Evolutionary conservation across 1,140 invertebrate species (phyloP).

Genomic region (Batillaria attramentaria): DNA sequence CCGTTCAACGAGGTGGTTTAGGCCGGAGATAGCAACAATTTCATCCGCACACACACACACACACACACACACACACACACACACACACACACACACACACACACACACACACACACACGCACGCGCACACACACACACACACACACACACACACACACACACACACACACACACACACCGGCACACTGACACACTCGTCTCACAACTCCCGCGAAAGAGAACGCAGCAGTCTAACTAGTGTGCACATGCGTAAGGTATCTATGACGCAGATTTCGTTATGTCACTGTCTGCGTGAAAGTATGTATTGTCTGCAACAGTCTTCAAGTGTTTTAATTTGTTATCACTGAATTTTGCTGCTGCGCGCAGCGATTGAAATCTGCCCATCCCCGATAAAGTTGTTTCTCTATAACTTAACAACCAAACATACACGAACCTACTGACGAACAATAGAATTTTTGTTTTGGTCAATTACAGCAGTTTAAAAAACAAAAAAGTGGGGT

Average conservation of each 20-base stretch:
- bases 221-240: not conserved
- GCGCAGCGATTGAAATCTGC: not conserved
- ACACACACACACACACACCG: not conserved
- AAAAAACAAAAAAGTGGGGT: not conserved
- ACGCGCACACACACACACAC: not conserved
- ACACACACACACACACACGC: not conserved
- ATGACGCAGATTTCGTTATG: not conserved
- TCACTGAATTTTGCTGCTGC: not conserved
- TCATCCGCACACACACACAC: not conserved
- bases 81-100: slow-evolving; percentile 5
- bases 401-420: not conserved
- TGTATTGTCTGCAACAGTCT: not conserved
- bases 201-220: not conserved
- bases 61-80: no score
- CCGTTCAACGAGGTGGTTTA: not conserved
- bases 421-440: not conserved
- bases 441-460: not conserved
- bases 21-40: not conserved
- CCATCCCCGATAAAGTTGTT: not conserved
- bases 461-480: not conserved
- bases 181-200: not conserved
- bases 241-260: not conserved
- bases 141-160: not conserved
- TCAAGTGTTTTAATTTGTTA: not conserved
- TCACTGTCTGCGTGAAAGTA: not conserved